Percentiles rank a stretch among this genome's conserved stretches.
phyloP scores from a whole-genome alignment of 2,113 vertebrate species.

The Periophthalmodon schlosseri region DNA sequence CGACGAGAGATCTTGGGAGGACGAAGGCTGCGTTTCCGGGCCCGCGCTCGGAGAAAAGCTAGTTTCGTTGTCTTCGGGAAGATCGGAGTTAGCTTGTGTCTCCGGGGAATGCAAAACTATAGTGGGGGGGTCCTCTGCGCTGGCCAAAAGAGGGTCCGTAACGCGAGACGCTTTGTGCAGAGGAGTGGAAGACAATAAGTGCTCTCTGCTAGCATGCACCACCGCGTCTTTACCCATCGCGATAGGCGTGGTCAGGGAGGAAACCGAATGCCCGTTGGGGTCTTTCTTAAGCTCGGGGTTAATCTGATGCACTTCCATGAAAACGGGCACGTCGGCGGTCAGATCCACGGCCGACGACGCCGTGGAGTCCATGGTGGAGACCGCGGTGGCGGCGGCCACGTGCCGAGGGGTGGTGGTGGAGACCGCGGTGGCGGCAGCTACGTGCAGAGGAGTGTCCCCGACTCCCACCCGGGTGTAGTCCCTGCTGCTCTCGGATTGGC shows the following conservation, averaged over 20 bases:
- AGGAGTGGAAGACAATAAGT: constrained; percentile 64
- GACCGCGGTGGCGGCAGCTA: constrained; percentile 56
- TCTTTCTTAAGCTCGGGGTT: constrained; percentile 31
- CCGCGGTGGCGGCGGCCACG: constrained; percentile 56
- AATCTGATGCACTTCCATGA: constrained; percentile 30
- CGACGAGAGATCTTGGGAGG: constrained; percentile 22
- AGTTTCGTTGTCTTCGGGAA: constrained; percentile 13
- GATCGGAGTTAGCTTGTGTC: neutral
- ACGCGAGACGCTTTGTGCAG: constrained; percentile 36
- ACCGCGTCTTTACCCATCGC: constrained; percentile 22
- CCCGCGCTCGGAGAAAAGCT: constrained; percentile 17
- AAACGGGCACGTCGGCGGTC: constrained; percentile 29
- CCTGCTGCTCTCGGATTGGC: constrained; percentile 83
- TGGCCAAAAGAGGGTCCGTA: constrained; percentile 59
- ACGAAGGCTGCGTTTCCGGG: neutral
- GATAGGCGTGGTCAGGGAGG: constrained; percentile 28
- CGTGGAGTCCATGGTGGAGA: constrained; percentile 74
- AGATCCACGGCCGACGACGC: constrained; percentile 70
- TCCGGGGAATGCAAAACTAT: constrained; percentile 18
- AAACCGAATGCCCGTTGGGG: constrained; percentile 39
- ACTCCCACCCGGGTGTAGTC: constrained; percentile 87
- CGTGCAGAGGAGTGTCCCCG: constrained; percentile 76
- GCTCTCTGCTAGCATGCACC: constrained; percentile 45
- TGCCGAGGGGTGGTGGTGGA: constrained; percentile 74
- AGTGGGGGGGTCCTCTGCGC: constrained; percentile 36